phyloP scores from a whole-genome alignment of 2,888 invertebrate genomes.

The Cecidostiba fungosa region DNA sequence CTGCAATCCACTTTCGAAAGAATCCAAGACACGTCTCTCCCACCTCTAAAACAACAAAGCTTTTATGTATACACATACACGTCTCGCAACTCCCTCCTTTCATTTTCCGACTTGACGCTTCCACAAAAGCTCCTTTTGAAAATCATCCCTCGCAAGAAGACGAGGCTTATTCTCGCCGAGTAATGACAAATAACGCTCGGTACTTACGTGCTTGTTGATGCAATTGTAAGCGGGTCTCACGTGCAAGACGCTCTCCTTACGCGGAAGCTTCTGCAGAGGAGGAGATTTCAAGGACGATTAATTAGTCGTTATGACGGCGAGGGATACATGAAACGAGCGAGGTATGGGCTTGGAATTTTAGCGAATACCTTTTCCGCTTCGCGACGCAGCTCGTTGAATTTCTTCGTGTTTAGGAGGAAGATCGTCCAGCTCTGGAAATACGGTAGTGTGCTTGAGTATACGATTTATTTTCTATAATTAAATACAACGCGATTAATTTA shows the following conservation, averaged over 20 bases:
- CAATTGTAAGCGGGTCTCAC: constrained; percentile 77
- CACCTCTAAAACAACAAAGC: neutral
- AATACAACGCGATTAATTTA: too few relatives aligned
- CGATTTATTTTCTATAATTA: neutral
- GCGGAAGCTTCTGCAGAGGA: constrained; percentile 73
- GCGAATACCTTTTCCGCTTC: constrained; percentile 51
- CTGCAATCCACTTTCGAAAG: constrained; percentile 10
- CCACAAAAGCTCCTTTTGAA: constrained; percentile 45
- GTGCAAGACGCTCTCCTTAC: constrained; percentile 74
- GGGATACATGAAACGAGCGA: neutral
- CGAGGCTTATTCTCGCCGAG: neutral
- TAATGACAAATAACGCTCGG: constrained; percentile 8
- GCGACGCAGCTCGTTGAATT: constrained; percentile 34
- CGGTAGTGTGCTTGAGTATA: neutral
- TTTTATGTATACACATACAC: neutral
- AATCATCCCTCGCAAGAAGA: constrained; percentile 3
- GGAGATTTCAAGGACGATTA: constrained; percentile 19
- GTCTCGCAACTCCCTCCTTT: neutral
- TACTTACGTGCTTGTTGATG: constrained; percentile 78
- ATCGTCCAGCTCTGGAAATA: constrained; percentile 56
- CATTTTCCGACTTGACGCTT: constrained; percentile 8
- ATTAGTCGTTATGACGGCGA: constrained; percentile 5
- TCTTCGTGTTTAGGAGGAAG: constrained; percentile 55
- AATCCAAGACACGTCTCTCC: neutral
- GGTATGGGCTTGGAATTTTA: neutral